A percentile compares a stretch with the other conserved stretches of the same genome.
These are phyloP conservation scores for Eublepharis macularius DNA, from an alignment of 2,113 vertebrate species.

Conservation along the genomic window DNA sequence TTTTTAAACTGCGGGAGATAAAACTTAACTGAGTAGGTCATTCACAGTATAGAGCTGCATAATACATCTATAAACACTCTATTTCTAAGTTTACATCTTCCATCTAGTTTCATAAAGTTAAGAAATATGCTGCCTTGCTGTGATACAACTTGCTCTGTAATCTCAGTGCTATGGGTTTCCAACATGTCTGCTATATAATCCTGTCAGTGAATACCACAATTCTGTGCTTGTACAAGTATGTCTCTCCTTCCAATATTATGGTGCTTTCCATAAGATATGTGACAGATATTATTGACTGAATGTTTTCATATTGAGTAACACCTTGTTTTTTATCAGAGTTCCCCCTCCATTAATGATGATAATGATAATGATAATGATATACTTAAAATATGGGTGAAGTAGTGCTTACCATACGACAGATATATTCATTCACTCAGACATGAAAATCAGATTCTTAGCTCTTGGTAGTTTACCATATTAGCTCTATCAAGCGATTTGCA, in stretches of 20 bases:
- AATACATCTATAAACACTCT: neutral
- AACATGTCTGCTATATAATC: neutral
- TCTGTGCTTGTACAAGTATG: neutral
- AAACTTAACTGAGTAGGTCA: too few species aligned
- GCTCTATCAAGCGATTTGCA: neutral
- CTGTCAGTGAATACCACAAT: neutral
- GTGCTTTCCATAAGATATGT: neutral
- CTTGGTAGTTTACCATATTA: neutral
- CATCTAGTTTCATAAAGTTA: neutral
- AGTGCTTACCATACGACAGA: neutral
- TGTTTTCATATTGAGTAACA: too few species aligned
- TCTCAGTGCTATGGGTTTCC: neutral
- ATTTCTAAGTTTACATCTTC: neutral
- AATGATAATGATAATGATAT: too few species aligned
- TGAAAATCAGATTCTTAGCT: constrained; percentile 11
- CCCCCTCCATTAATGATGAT: too few species aligned
- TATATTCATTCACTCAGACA: neutral
- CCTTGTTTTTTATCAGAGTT: too few species aligned
- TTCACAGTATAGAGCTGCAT: neutral
- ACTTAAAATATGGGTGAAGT: neutral
- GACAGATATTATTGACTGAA: too few species aligned
- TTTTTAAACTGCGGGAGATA: too few species aligned
- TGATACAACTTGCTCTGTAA: neutral
- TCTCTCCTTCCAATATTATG: neutral
- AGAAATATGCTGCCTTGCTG: neutral